phyloP scores from a whole-genome alignment of 2,797 vertebrate genomes.

The Catharus ustulatus region DNA sequence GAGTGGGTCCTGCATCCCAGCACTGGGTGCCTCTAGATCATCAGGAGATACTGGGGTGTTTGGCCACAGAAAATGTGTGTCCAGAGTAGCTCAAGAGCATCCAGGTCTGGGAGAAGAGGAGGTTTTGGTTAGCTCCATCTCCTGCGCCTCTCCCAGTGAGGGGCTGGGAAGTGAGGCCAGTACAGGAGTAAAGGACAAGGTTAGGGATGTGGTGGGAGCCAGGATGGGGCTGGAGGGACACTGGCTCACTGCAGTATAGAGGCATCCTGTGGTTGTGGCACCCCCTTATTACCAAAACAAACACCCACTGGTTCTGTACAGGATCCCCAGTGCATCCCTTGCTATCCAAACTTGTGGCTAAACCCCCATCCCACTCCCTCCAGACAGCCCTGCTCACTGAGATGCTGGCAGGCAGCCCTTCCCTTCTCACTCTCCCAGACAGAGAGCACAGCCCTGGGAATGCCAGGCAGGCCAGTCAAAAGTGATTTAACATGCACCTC shows the following conservation, averaged over 20 bases:
- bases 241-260: neutral
- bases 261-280: neutral
- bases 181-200: neutral
- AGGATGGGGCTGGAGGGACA: neutral
- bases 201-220: neutral
- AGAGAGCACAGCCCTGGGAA: neutral
- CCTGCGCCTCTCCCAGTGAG: fast-evolving
- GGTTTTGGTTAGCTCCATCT: neutral
- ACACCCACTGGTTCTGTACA: neutral
- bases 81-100: neutral
- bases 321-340: neutral
- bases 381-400: neutral
- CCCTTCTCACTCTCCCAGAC: neutral
- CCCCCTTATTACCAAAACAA: neutral
- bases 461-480: neutral
- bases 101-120: neutral
- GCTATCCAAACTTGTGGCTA: neutral
- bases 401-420: neutral
- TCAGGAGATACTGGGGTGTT: neutral
- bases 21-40: neutral
- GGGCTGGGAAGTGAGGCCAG: neutral
- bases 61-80: neutral
- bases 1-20: neutral
- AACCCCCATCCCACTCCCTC: neutral
- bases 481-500: neutral